phyloP scores from a whole-genome alignment of 2,888 invertebrate species.

The Augochlorella aurata region DNA sequence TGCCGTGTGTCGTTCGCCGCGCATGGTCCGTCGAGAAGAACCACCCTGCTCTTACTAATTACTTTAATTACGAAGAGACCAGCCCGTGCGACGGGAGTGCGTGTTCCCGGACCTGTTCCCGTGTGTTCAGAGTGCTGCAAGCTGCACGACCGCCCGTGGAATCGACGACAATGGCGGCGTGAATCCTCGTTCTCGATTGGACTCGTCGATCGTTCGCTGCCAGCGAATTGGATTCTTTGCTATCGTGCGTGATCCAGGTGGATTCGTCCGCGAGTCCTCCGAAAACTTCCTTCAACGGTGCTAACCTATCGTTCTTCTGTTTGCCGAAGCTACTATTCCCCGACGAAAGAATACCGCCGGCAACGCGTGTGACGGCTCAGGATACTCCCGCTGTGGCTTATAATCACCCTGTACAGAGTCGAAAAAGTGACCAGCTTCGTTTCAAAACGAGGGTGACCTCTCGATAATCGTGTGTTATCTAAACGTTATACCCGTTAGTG shows the following conservation, averaged over 20 bases:
- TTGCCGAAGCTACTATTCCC: not conserved
- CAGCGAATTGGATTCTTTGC: not conserved
- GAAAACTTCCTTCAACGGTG: not conserved
- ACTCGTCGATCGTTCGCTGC: constrained; percentile 10
- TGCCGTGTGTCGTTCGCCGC: constrained; percentile 40
- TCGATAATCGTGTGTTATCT: constrained; percentile 21
- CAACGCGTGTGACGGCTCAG: constrained; percentile 43
- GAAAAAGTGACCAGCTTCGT: constrained; percentile 24
- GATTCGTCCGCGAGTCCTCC: constrained; percentile 33
- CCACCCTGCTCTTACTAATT: constrained; percentile 53
- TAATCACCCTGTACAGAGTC: not conserved
- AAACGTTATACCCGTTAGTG: constrained; percentile 13
- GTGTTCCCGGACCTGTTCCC: constrained; percentile 6
- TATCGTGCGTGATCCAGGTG: not conserved
- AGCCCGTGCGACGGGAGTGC: constrained; percentile 20
- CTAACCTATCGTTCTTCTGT: not conserved
- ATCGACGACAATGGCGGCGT: constrained; percentile 46
- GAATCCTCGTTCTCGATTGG: constrained; percentile 26
- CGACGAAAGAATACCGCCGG: constrained; percentile 4
- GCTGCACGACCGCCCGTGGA: not conserved
- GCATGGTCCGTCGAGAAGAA: constrained; percentile 55
- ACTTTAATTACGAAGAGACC: constrained; percentile 49
- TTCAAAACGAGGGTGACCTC: not conserved
- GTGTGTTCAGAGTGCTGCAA: not conserved
- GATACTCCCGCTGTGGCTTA: constrained; percentile 9